Conservation (phyloP, 2,113 vertebrate species). For the Prietella phreatophila region DNA sequence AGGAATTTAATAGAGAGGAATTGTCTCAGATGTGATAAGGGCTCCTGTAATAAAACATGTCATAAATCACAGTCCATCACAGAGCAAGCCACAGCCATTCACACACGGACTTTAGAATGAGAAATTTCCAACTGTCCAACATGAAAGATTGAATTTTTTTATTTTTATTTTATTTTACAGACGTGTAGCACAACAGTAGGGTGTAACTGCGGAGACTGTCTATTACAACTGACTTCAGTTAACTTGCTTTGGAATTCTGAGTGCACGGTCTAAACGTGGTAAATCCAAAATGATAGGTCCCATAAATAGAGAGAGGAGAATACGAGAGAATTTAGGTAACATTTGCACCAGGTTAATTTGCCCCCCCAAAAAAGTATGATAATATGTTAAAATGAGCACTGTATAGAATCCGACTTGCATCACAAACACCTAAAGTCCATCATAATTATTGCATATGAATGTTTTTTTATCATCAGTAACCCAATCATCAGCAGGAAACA, state of each 20-base stretch:
- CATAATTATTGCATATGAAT: not conserved
- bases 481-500: not conserved
- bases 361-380: too few relatives aligned
- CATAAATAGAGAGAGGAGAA: not conserved
- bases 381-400: not conserved
- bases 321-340: not conserved
- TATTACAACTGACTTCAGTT: not conserved
- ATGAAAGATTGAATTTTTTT: not conserved
- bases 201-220: not conserved
- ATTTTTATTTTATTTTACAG: not conserved
- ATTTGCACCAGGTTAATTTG: not conserved
- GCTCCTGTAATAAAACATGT: not conserved
- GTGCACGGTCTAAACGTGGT: not conserved
- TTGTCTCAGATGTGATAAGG: conserved; percentile 14
- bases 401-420: not conserved
- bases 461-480: not conserved
- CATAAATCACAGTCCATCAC: conserved; percentile 4
- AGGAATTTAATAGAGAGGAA: not conserved
- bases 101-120: not conserved
- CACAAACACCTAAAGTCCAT: not conserved
- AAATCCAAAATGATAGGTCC: not conserved
- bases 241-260: not conserved
- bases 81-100: not conserved
- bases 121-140: not conserved
- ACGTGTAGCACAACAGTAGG: not conserved